Base-by-base conservation (phyloP, 2,113 vertebrate species). In the Pan paniscus region DNA sequence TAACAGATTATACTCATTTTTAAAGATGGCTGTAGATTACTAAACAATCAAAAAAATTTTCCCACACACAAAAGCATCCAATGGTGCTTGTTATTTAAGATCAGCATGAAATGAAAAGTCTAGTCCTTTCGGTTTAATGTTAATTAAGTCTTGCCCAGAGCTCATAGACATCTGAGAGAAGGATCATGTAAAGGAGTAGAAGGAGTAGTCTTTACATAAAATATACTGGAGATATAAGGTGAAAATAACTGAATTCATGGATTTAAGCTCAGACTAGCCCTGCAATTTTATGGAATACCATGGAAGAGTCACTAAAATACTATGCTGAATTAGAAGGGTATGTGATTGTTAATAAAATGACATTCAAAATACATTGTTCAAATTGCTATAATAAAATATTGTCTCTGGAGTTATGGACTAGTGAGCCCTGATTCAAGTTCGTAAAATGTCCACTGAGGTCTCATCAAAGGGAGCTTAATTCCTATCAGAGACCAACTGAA, bases 331-430 rank as follows among this genome's bases (percentile, higher is more conserved):
- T 95, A 95, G 57, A 94, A 94, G 50, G 95, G 88, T 22, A 95
- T 97, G n/a, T 95, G 32, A 89, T 50, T 91, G 75, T 59, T 94
- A 96, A 95, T 92, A 94, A 97, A 95, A 76, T 70, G 78, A 86
- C 12, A 88, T 80, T 96, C 88, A 96, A 55, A 96, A 97, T 64
- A 0, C 12, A 94, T 93, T 92, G 59, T 79, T 90, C 97, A 95
- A 97, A 96, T 96, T 98, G 17, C 52, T 97, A 79, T 27, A 88
- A 78, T 14, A 93, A 57, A 93, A 52, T n/a, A 91, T 20, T 98
- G 18, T 93, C 50, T 14, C 95, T 97, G 89, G 13, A 96, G 27
- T 46, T 93, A 23, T 35, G 52, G 43, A 25, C 96, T 88, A 96
- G 5, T 94, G 55, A 97, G 90, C n/a, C 16, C 1, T 81, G 25